These are phyloP conservation scores for Procavia capensis DNA, from an alignment of 2,113 vertebrate genomes.

Conservation along the genomic window DNA sequence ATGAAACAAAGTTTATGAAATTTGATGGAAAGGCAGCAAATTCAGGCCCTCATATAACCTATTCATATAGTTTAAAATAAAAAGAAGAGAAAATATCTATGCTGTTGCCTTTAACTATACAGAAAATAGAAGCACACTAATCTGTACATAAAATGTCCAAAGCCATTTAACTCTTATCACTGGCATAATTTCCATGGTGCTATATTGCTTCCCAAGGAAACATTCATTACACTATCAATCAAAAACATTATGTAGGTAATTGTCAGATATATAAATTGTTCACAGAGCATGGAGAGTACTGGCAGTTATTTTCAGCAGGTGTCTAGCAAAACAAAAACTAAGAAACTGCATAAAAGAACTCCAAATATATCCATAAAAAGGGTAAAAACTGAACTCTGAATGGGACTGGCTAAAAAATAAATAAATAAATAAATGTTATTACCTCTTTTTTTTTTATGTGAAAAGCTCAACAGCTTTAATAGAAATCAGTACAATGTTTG, in stretches of 20 bases:
- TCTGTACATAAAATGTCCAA: not conserved
- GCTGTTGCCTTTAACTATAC: not conserved
- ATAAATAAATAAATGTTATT: too few relatives aligned
- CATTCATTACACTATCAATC: not conserved
- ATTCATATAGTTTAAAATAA: conserved; percentile 19
- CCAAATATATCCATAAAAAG: not conserved
- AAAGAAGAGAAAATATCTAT: not conserved
- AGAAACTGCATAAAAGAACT: not conserved
- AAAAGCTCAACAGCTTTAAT: conserved; percentile 9
- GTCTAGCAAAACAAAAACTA: not conserved
- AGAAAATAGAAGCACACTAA: not conserved
- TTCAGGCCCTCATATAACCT: not conserved
- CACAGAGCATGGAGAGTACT: not conserved
- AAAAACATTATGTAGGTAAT: not conserved
- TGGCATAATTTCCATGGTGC: conserved; percentile 7
- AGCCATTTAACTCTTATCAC: not conserved
- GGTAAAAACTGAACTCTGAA: conserved; percentile 57
- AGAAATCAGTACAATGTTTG: not conserved
- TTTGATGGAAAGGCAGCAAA: not conserved
- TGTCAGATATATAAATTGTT: not conserved
- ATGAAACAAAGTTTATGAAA: not conserved
- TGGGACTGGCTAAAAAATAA: conserved; percentile 32
- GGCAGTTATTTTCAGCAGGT: not conserved
- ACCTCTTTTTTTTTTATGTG: not conserved
- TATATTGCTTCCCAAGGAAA: not conserved